Base-by-base conservation (phyloP, 2,888 invertebrate species). In the Pristionchus maxplancki region DNA sequence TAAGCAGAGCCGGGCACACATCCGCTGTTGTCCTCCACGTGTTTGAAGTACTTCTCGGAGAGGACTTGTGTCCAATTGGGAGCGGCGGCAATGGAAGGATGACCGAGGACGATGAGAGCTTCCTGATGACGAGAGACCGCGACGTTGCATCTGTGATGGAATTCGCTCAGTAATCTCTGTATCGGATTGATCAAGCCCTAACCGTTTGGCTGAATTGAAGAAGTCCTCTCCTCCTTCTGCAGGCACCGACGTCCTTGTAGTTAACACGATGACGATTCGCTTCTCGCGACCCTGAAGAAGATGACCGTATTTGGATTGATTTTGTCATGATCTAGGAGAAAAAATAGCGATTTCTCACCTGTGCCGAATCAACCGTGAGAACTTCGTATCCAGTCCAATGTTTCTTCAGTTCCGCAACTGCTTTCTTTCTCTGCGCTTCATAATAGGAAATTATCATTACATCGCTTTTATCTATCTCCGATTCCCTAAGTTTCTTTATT, bases 201-300 rank as follows among this genome's bases (percentile, higher is more conserved):
- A 71, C 71, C 71, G 11, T 37, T 71, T 71, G 34, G 34, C 17
- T 11, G 34, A 78, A 11, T 8, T 78, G 78, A 78, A 78, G 78
- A 78, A 78, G 40, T 17, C 20, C 20, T 20, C 71, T n/a, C 28
- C 28, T 17, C 15, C 34, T 20, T 78, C 44, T 8, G 78, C 28
- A 6, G 78, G 78, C 28, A 78, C 44, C 1, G 71, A 71, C 4
- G 71, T 37, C 28, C 78, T 24, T 8, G 78, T 78, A 9, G 78
- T 78, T 4, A 78, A n/a, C 44, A 78, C 78, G n/a, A 78, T 78
- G n/a, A 78, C 44, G 44, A 78, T 78, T 1, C 28, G 17, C 44
- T 78, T 78, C n/a, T 78, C 78, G 34, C 78, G 78, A 44, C 78
- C 78, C 78, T 78, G 78, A 37, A 78, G n/a, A 34, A 5, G n/a